Evolutionary conservation across 2,797 vertebrate species (phyloP), one percentile per base, ranked within the genome.

Genomic region (Rallus crepitans): DNA sequence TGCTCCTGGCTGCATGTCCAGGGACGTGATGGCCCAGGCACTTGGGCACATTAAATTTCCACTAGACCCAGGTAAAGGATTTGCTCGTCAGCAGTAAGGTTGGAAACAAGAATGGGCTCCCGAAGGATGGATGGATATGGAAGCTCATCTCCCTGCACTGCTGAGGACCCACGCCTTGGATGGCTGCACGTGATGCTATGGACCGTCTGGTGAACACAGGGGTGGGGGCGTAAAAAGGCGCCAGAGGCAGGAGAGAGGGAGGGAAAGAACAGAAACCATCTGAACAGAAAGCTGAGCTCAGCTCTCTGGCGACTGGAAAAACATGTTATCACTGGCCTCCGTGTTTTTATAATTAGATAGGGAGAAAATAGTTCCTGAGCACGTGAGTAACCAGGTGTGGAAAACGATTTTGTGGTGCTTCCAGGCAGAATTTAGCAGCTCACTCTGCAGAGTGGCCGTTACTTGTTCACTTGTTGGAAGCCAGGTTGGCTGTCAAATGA

Each of bases 1-100:
- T 19, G 42, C 4, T 94, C 80, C 86, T 95, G 93, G 68, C 66
- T 95, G 87, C 93, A 95, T 93, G 91, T 52, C 88, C 82, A 82
- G 95, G 91, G 92, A 89, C 39, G 10, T 5, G 24, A 17, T 35
- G 87, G 94, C 87, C 89, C 93, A 39, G 40, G 78, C 61, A 28
- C 90, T n/a, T 21, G 88, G 94, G 84, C 79, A 24, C 9, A 71
- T 55, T 81, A 2, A 2, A 88, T 68, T 91, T 86, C 87, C 77
- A 59, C 84, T 18, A 73, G 64, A 94, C 40, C 84, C 70, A 78
- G 75, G 82, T 65, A 18, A 94, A 87, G 92, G 93, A 69, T 81
- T 65, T 95, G 87, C 63, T 76, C 69, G 72, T 48, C 77, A 91
- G 91, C 91, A 79, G 66, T 14, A 65, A 87, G 91, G n/a, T 75